These are phyloP conservation scores for Microctenopoma lineatum DNA, from an alignment of 2,797 vertebrate species.

Conservation along the genomic window DNA sequence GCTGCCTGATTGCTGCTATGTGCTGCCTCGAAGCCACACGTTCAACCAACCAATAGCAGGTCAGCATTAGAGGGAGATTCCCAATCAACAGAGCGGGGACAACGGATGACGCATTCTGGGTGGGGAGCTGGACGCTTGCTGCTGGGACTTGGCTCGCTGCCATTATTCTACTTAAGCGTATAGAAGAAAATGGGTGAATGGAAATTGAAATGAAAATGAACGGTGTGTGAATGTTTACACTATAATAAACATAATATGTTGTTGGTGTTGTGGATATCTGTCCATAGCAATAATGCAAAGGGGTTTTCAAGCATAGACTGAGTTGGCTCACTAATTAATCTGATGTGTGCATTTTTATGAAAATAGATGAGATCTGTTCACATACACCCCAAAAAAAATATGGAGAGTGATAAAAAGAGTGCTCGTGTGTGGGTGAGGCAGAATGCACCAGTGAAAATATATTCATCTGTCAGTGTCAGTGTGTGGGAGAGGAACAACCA, in stretches of 20 bases:
- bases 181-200: constrained; percentile 13
- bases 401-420: constrained; percentile 42
- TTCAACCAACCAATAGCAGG: constrained; percentile 62
- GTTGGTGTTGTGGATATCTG: not conserved
- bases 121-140: constrained; percentile 4
- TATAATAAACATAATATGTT: constrained; percentile 1
- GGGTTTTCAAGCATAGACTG: constrained; percentile 1
- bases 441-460: constrained; percentile 75
- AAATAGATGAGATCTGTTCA: not conserved
- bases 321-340: constrained; percentile 6
- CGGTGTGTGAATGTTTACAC: constrained; percentile 9
- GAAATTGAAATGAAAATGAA: not conserved
- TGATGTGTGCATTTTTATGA: not conserved
- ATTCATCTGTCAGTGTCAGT: constrained; percentile 73
- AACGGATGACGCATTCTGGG: constrained; percentile 57
- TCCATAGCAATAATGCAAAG: not conserved
- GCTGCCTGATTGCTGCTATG: constrained; percentile 57
- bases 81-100: constrained; percentile 62
- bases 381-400: constrained; percentile 17
- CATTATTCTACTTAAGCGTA: constrained; percentile 24
- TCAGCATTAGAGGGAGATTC: constrained; percentile 57
- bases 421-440: constrained; percentile 73
- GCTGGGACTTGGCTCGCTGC: constrained; percentile 11
- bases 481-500: constrained; percentile 78
- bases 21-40: constrained; percentile 57